These are phyloP conservation scores for Xanthia icteritia DNA, from an alignment of 2,888 invertebrate genomes.

Conservation along the genomic window DNA sequence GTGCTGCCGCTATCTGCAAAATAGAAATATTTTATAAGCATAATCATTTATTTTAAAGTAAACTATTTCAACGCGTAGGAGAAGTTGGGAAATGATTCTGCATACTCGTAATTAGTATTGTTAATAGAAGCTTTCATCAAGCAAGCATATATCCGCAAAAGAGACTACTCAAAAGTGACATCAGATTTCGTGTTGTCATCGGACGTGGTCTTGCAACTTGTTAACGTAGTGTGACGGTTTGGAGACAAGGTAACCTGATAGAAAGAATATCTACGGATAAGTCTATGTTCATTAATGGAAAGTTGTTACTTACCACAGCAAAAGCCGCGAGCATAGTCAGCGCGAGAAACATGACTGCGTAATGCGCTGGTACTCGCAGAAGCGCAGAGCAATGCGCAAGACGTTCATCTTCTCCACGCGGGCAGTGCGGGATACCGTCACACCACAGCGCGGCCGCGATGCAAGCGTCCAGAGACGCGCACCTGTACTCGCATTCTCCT, in stretches of 20 bases:
- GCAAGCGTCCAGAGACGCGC: slow-evolving; percentile 95
- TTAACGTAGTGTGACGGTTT: background rate
- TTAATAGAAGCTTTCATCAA: background rate
- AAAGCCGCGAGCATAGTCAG: slow-evolving; percentile 86
- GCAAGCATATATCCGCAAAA: too few relatives aligned
- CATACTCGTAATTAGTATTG: background rate
- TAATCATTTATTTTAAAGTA: background rate
- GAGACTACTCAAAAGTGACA: background rate
- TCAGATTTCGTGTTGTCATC: background rate
- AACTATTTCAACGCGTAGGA: background rate
- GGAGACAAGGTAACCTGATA: background rate
- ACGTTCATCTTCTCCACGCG: slow-evolving; percentile 95
- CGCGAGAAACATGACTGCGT: slow-evolving; percentile 91
- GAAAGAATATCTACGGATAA: background rate
- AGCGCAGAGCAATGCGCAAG: slow-evolving; percentile 95
- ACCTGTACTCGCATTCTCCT: slow-evolving; percentile 94
- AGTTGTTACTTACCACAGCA: slow-evolving; percentile 85
- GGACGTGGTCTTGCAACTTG: too few relatives aligned
- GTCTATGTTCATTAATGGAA: background rate
- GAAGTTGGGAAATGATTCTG: background rate
- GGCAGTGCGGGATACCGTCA: slow-evolving; percentile 94
- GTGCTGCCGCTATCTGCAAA: slow-evolving; percentile 82
- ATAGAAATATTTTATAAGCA: too few relatives aligned
- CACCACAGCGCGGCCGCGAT: slow-evolving; percentile 95
- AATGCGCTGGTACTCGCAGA: slow-evolving; percentile 94